A percentile compares a stretch with the other conserved stretches of the same genome.
Conservation (phyloP, 2,888 invertebrate species). For the Adineta ricciae region DNA sequence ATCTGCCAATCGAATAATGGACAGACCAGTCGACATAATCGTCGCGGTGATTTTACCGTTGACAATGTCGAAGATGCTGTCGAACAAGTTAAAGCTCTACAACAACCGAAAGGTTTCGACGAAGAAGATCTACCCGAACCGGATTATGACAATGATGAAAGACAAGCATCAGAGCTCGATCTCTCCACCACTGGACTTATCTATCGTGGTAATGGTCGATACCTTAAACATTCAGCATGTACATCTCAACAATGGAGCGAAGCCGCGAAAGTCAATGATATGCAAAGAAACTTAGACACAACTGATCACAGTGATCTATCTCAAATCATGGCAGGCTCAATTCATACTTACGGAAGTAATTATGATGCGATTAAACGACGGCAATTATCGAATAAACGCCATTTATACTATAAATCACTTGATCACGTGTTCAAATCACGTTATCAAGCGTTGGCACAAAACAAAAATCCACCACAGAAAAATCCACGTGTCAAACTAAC, state of each 20-base stretch:
- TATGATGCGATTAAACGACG: slow-evolving; percentile 28
- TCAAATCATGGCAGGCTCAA: background rate
- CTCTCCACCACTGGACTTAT: slow-evolving; percentile 8
- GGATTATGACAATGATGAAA: slow-evolving; percentile 25
- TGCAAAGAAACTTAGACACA: slow-evolving; percentile 17
- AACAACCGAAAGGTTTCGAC: slow-evolving; percentile 37
- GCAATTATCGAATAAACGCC: slow-evolving; percentile 18
- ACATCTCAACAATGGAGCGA: slow-evolving; percentile 22
- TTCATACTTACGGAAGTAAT: slow-evolving; percentile 30
- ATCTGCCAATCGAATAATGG: slow-evolving; percentile 25
- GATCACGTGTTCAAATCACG: slow-evolving; percentile 32
- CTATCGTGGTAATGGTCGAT: background rate
- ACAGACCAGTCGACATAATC: slow-evolving; percentile 36
- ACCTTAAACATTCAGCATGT: background rate
- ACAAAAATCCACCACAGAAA: slow-evolving; percentile 28
- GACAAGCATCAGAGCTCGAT: slow-evolving; percentile 1
- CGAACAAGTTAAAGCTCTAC: slow-evolving; percentile 38
- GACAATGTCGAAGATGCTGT: slow-evolving; percentile 38
- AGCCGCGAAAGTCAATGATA: background rate
- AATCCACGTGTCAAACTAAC: slow-evolving; percentile 30
- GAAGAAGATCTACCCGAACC: slow-evolving; percentile 32
- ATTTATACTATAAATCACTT: slow-evolving; percentile 33
- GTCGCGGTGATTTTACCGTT: slow-evolving; percentile 19
- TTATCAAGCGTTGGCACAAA: slow-evolving; percentile 31
- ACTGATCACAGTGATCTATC: background rate